A percentile compares a stretch with the other conserved stretches of the same genome.
Conservation (phyloP, 2,888 invertebrate species). For the Hoplodrina blanda region DNA sequence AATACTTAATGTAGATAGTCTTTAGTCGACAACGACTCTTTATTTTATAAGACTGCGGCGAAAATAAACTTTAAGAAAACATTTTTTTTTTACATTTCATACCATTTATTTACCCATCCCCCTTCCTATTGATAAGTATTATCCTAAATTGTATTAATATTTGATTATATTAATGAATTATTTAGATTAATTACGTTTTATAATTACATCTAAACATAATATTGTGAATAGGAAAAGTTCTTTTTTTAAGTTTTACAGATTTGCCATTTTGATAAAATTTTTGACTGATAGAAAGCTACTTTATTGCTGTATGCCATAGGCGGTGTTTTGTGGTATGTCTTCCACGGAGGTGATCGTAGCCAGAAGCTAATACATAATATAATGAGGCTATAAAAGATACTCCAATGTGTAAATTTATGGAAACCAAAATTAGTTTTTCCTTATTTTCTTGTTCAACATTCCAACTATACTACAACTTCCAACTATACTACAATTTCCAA, state of each 20-base stretch:
- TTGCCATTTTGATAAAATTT: no score
- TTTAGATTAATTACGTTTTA: background rate
- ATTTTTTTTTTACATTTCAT: slow-evolving; percentile 22
- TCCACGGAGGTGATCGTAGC: no score
- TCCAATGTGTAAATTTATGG: no score
- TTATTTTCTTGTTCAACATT: background rate
- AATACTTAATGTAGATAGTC: slow-evolving; percentile 86
- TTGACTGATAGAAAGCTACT: no score
- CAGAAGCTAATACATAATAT: background rate
- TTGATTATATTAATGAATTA: background rate
- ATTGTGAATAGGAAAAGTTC: no score
- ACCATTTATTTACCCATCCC: background rate
- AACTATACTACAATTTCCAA: no score
- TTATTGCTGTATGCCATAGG: no score
- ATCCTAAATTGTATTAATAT: no score
- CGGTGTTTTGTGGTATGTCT: no score
- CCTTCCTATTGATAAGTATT: background rate
- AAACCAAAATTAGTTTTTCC: background rate
- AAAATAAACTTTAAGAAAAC: slow-evolving; percentile 87
- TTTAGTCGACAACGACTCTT: slow-evolving; percentile 85
- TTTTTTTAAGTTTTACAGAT: no score
- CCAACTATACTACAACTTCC: no score
- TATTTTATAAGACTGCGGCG: slow-evolving; percentile 89
- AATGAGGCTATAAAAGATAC: background rate
- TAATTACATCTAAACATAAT: background rate